Evolutionary conservation across 1,140 invertebrate species (phyloP).

Genomic region (Dinothrombium tinctorium): DNA sequence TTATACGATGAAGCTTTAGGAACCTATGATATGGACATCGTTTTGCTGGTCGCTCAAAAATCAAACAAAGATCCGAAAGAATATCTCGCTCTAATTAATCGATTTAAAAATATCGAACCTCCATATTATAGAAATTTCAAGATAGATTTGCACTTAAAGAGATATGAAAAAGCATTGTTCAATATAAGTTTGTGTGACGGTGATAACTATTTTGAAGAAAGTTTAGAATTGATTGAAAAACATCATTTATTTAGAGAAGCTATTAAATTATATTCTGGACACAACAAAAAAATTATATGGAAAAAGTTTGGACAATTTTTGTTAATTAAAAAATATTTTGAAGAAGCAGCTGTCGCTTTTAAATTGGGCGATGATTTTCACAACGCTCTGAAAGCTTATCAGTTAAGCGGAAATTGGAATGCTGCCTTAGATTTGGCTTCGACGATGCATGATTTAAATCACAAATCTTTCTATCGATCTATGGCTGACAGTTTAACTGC

Average conservation of each 20-base stretch:
- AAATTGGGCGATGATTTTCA: slow-evolving; percentile 23
- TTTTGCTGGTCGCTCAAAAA: slow-evolving; percentile 51
- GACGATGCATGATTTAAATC: slow-evolving; percentile 20
- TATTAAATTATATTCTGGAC: slow-evolving; percentile 1
- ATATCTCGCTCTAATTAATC: slow-evolving; percentile 65
- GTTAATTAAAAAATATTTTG: slow-evolving; percentile 32
- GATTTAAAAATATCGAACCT: slow-evolving; percentile 38
- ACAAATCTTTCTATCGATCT: slow-evolving; percentile 22
- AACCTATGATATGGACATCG: slow-evolving; percentile 65
- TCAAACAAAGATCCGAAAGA: slow-evolving; percentile 79
- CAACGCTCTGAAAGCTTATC: slow-evolving; percentile 30
- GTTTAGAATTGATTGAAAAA: slow-evolving; percentile 38
- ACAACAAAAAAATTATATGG: slow-evolving; percentile 17
- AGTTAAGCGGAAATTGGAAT: slow-evolving; percentile 30
- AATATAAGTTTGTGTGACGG: slow-evolving; percentile 37
- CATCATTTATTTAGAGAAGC: slow-evolving; percentile 42
- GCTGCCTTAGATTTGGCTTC: slow-evolving; percentile 30
- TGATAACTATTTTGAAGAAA: slow-evolving; percentile 30
- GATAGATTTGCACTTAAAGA: slow-evolving; percentile 57
- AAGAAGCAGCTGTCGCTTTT: slow-evolving; percentile 52
- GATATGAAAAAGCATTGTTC: slow-evolving; percentile 41
- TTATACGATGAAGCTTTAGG: slow-evolving; percentile 62
- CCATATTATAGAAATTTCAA: slow-evolving; percentile 42
- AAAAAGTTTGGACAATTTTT: slow-evolving; percentile 40
- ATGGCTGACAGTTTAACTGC: neutral